A percentile compares a stretch with the other conserved stretches of the same genome.
Conservation (phyloP, 1,140 invertebrate genomes). For the Philotrypesis tridentata region DNA sequence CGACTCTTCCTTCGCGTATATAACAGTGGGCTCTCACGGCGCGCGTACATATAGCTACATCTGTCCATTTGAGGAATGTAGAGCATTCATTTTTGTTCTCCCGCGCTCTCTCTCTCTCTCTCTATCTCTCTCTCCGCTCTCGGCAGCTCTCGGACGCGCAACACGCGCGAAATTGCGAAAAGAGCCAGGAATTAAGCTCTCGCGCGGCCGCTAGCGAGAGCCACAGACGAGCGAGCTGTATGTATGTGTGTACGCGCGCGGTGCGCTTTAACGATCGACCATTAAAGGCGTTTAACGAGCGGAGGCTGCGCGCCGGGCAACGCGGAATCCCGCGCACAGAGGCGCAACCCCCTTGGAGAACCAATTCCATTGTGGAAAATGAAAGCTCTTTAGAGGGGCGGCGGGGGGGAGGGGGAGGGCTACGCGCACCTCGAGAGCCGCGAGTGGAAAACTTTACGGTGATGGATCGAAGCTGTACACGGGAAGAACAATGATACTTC, state of each 20-base stretch:
- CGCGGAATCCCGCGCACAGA: not conserved
- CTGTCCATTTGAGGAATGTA: slow-evolving; percentile 29
- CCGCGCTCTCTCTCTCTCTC: not conserved
- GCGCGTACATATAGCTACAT: not conserved
- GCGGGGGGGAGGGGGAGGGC: not conserved
- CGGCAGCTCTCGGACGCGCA: slow-evolving; percentile 46
- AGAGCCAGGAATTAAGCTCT: slow-evolving; percentile 38
- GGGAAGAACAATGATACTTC: not conserved
- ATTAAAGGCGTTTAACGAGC: slow-evolving; percentile 51
- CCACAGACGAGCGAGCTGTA: not conserved
- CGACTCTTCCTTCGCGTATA: too few relatives aligned
- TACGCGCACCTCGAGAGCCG: too few relatives aligned
- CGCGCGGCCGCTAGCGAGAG: not conserved
- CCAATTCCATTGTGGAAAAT: slow-evolving; percentile 34
- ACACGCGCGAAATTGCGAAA: slow-evolving; percentile 53
- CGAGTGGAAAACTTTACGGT: slow-evolving; percentile 29
- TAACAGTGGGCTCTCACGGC: too few relatives aligned
- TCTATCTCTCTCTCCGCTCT: slow-evolving; percentile 5
- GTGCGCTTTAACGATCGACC: slow-evolving; percentile 46
- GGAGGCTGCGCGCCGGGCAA: slow-evolving; percentile 20
- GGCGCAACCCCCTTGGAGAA: not conserved
- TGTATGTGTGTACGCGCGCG: slow-evolving; percentile 52
- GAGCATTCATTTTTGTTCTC: slow-evolving; percentile 36
- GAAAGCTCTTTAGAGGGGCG: slow-evolving; percentile 27
- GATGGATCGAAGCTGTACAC: not conserved